phyloP scores from a whole-genome alignment of 2,113 vertebrate species.

The Harpagus bidentatus region DNA sequence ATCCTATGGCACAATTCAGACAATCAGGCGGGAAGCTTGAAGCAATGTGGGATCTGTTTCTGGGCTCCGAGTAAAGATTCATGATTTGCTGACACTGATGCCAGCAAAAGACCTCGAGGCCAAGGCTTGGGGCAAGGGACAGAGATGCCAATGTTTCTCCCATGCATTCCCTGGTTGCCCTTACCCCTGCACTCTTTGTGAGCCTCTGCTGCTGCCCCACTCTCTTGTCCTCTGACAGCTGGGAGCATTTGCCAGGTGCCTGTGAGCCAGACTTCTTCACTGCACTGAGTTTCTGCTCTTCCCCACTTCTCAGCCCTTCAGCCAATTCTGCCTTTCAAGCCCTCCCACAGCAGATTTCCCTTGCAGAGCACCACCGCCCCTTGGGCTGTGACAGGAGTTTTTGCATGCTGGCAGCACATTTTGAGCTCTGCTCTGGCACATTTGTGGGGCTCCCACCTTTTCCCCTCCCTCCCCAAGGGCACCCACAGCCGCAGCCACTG shows the following conservation, averaged over 20 bases:
- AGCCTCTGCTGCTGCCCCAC: neutral
- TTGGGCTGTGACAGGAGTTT: neutral
- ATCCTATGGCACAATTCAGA: neutral
- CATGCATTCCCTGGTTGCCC: neutral
- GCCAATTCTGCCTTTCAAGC: neutral
- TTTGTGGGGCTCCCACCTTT: neutral
- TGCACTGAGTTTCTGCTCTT: neutral
- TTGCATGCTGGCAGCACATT: neutral
- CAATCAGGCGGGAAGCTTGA: neutral
- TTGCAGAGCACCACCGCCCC: neutral
- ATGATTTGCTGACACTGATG: neutral
- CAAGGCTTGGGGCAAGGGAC: neutral
- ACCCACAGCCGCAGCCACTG: neutral
- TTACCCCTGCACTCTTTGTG: rapidly evolving
- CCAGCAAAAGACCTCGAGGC: neutral
- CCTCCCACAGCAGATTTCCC: neutral
- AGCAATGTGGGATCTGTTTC: neutral
- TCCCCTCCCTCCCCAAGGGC: neutral
- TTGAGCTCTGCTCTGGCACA: neutral
- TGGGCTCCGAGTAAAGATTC: neutral
- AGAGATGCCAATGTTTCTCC: neutral
- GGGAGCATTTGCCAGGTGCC: neutral
- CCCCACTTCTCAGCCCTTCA: neutral
- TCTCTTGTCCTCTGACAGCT: neutral
- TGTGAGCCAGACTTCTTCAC: neutral